A percentile compares a stretch with the other conserved stretches of the same genome.
phyloP scores from a whole-genome alignment of 2,113 vertebrate genomes.

The Stegastes partitus region DNA sequence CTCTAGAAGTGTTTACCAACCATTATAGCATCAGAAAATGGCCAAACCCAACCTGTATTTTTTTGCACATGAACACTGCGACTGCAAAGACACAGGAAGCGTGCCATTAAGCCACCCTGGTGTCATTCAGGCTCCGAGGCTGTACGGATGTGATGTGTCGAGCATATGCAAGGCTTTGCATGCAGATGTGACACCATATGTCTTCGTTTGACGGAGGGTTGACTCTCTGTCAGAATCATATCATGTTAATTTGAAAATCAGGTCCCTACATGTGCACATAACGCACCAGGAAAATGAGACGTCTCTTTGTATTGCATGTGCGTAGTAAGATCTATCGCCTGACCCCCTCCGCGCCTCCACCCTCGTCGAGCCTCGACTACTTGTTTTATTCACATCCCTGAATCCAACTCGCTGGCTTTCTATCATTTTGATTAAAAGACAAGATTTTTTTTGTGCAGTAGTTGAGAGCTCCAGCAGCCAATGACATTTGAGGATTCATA shows the following conservation, averaged over 20 bases:
- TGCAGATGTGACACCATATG: slow-evolving; percentile 91
- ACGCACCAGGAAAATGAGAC: slow-evolving; percentile 34
- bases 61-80: slow-evolving; percentile 65
- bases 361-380: slow-evolving; percentile 42
- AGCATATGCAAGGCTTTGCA: slow-evolving; percentile 89
- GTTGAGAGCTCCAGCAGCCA: slow-evolving; percentile 91
- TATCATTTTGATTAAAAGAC: slow-evolving; percentile 99
- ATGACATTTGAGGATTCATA: slow-evolving; percentile 95
- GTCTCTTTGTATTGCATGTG: slow-evolving; percentile 43
- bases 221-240: slow-evolving; percentile 80
- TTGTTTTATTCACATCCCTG: slow-evolving; percentile 88
- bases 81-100: slow-evolving; percentile 82
- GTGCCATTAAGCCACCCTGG: slow-evolving; percentile 88
- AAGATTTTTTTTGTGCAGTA: slow-evolving; percentile 94
- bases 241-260: slow-evolving; percentile 59
- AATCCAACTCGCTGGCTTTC: slow-evolving; percentile 92
- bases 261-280: slow-evolving; percentile 22
- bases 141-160: slow-evolving; percentile 88
- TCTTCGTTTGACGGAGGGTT: slow-evolving; percentile 89
- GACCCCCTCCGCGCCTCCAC: slow-evolving; percentile 27
- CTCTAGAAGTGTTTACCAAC: neutral
- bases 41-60: neutral
- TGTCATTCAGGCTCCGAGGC: slow-evolving; percentile 89
- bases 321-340: slow-evolving; percentile 45
- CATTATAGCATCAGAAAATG: neutral